phyloP scores from a whole-genome alignment of 2,113 vertebrate species.

The Lucifuga dentata region DNA sequence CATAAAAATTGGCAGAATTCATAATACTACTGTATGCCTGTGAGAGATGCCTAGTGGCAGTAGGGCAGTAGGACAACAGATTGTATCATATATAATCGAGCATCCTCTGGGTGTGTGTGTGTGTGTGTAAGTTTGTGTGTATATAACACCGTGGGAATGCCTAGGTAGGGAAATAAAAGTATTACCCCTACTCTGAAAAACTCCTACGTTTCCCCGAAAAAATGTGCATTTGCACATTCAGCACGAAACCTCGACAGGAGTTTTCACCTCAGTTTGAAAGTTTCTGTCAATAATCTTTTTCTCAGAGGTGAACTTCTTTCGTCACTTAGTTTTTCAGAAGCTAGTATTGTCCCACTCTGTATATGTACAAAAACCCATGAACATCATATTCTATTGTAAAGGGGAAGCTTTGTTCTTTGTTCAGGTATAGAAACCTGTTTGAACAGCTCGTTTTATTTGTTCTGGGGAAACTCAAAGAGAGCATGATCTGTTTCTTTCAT shows the following conservation, averaged over 20 bases:
- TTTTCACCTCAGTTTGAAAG: constrained; percentile 48
- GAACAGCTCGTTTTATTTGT: neutral
- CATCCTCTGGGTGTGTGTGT: neutral
- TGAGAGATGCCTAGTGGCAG: constrained; percentile 29
- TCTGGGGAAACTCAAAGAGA: too few species aligned
- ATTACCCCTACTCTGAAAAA: constrained; percentile 64
- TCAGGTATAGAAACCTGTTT: constrained; percentile 29
- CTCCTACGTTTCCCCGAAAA: constrained; percentile 73
- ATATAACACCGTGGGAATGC: constrained; percentile 56
- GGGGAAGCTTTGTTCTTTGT: neutral
- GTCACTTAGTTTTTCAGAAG: constrained; percentile 23
- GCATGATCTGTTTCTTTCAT: too few species aligned
- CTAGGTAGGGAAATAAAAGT: constrained; percentile 51
- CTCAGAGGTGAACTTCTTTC: constrained; percentile 22
- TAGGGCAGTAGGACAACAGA: constrained; percentile 26
- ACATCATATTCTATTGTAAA: neutral
- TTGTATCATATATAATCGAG: neutral
- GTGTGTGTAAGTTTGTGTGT: neutral
- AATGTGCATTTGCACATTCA: constrained; percentile 67
- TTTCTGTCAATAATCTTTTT: constrained; percentile 36
- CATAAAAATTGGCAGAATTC: too few species aligned
- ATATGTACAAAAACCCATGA: neutral
- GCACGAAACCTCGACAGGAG: constrained; percentile 59
- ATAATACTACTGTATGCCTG: neutral
- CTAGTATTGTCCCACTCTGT: neutral